Evolutionary conservation across 1,140 invertebrate species (phyloP).

Genomic region (Pseudobourletiella spinata): DNA sequence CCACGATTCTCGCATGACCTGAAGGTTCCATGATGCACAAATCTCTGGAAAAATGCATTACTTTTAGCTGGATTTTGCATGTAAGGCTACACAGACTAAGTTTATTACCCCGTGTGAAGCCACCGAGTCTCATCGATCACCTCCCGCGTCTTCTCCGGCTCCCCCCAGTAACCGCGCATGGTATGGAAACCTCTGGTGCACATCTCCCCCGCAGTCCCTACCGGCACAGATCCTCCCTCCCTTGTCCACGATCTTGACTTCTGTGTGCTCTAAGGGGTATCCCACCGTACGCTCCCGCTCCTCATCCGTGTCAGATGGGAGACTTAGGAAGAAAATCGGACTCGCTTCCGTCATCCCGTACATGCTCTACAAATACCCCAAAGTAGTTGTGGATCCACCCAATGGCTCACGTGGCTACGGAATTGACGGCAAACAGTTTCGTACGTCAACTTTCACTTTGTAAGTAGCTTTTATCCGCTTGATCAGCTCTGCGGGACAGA

Average conservation of each 20-base stretch:
- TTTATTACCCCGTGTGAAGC: conserved; percentile 83
- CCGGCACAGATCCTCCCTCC: conserved; percentile 44
- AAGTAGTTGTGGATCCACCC: too few relatives aligned
- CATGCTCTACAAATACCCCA: conserved; percentile 10
- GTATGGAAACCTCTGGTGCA: conserved; percentile 48
- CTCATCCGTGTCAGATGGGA: conserved; percentile 20
- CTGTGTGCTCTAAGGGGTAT: conserved; percentile 18
- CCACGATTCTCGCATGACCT: conserved; percentile 50
- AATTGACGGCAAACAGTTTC: conserved; percentile 20
- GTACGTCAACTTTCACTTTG: conserved; percentile 45
- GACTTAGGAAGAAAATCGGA: conserved; percentile 20
- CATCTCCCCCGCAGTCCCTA: conserved; percentile 49
- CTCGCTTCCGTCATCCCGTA: conserved; percentile 28
- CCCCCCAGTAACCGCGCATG: conserved; percentile 53
- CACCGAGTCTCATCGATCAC: conserved; percentile 64
- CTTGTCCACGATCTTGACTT: conserved; percentile 7
- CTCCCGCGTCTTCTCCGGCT: conserved; percentile 49
- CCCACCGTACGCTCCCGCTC: conserved; percentile 21
- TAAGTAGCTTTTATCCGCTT: conserved; percentile 27
- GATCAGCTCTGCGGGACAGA: conserved; percentile 24
- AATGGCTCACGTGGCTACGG: too few relatives aligned
- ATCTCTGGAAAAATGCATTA: neutral
- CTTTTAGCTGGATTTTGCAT: too few relatives aligned
- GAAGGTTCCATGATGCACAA: conserved; percentile 47
- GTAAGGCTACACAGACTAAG: too few relatives aligned